These are phyloP conservation scores for Macrophya annulata DNA, from an alignment of 2,888 invertebrate genomes.

Conservation along the genomic window DNA sequence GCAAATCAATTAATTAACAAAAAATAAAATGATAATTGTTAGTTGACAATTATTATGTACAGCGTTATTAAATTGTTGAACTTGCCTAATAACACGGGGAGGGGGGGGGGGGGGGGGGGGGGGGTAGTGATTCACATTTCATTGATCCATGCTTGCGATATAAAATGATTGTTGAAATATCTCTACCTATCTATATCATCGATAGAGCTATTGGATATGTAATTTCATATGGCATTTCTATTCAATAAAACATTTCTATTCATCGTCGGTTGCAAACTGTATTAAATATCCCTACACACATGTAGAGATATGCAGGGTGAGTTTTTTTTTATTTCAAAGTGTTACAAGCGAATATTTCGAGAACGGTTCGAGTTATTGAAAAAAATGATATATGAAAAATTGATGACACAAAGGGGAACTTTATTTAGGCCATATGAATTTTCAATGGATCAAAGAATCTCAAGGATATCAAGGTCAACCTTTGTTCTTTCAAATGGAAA, in stretches of 20 bases:
- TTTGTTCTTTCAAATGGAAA: no score
- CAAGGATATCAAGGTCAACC: no score
- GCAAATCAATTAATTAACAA: not conserved
- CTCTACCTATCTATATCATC: not conserved
- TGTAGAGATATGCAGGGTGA: no score
- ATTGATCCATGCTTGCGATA: conserved; percentile 29
- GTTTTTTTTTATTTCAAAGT: no score
- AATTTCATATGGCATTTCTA: not conserved
- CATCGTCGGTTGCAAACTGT: not conserved
- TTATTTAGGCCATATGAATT: no score
- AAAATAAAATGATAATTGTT: not conserved
- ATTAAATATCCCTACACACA: not conserved
- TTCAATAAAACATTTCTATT: not conserved
- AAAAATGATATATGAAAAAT: no score
- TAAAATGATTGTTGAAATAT: not conserved
- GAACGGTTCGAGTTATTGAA: no score
- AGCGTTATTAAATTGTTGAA: not conserved
- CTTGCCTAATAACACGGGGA: not conserved
- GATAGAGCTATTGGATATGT: not conserved
- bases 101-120: no score
- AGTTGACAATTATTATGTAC: not conserved
- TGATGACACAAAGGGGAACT: no score
- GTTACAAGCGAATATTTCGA: no score
- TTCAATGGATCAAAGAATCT: no score
- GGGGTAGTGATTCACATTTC: not conserved